These are phyloP conservation scores for Agapornis roseicollis DNA, from an alignment of 2,113 vertebrate species.

Conservation along the genomic window DNA sequence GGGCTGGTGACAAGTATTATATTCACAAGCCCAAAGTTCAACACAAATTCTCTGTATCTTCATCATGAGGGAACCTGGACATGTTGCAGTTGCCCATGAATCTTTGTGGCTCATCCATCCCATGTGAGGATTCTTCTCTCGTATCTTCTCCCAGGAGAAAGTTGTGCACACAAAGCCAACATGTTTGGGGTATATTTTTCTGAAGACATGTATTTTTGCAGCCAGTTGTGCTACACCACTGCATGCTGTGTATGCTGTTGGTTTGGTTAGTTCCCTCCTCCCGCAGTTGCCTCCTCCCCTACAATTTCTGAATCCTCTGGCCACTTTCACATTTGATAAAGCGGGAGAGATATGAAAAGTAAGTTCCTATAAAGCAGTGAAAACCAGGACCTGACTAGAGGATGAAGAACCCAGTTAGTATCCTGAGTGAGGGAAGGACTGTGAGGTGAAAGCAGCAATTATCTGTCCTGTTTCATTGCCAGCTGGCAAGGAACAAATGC, in stretches of 20 bases:
- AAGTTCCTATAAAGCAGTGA: neutral
- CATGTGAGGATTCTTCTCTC: neutral
- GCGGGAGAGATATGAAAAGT: neutral
- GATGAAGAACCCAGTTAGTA: accelerated
- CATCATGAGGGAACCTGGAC: neutral
- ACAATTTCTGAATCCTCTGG: neutral
- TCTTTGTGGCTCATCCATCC: neutral
- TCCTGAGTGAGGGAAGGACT: neutral
- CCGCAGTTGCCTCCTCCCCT: neutral
- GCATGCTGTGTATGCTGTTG: neutral
- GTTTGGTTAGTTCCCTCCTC: neutral
- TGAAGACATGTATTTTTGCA: neutral
- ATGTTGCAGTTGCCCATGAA: neutral
- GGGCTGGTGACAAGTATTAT: neutral
- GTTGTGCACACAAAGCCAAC: neutral
- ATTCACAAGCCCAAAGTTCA: neutral
- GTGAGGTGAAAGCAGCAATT: neutral
- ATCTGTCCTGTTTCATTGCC: neutral
- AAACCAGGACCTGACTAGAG: neutral
- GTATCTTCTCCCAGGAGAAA: neutral
- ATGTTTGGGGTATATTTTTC: neutral
- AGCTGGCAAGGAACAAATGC: neutral
- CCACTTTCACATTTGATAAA: neutral
- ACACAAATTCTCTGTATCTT: neutral
- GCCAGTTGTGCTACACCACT: accelerated